Percentiles rank a stretch among this genome's conserved stretches.
Conservation (phyloP, 2,888 invertebrate genomes). For the Andrena camellia region DNA sequence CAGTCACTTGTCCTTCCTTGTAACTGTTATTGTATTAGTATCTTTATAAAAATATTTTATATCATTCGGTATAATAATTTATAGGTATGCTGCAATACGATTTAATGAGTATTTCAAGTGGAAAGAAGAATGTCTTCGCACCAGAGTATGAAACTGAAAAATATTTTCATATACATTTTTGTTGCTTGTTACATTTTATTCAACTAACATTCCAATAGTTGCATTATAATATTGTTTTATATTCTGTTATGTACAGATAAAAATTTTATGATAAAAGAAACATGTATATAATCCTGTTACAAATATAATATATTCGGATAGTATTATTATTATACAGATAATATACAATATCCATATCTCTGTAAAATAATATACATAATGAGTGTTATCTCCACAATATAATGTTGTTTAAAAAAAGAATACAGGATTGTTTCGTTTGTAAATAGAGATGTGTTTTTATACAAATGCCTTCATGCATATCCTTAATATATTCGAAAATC, state of each 20-base stretch:
- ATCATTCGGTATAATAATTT: constrained; percentile 65
- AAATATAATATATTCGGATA: constrained; percentile 14
- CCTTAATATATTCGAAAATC: background rate
- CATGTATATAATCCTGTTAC: constrained; percentile 21
- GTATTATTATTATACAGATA: constrained; percentile 49
- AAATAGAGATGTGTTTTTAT: constrained; percentile 17
- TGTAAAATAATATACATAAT: constrained; percentile 30
- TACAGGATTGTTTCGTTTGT: background rate
- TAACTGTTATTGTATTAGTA: background rate
- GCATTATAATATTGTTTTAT: constrained; percentile 30
- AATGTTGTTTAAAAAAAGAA: constrained; percentile 42
- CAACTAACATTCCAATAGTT: constrained; percentile 27
- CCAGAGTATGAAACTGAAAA: constrained; percentile 18
- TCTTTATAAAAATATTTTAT: constrained; percentile 17
- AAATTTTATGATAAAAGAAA: background rate
- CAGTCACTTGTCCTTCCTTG: background rate
- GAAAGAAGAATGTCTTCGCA: constrained; percentile 48
- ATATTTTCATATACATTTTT: constrained; percentile 17
- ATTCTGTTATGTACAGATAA: constrained; percentile 21
- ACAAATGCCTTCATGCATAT: background rate
- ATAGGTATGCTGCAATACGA: constrained; percentile 90
- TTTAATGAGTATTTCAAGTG: constrained; percentile 90
- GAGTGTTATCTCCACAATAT: constrained; percentile 29
- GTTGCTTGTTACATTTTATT: constrained; percentile 17
- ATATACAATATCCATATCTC: constrained; percentile 2